Evolutionary conservation across 64 coral and sea anemone genomes (phyloP).

Genomic region (Montipora sp.): DNA sequence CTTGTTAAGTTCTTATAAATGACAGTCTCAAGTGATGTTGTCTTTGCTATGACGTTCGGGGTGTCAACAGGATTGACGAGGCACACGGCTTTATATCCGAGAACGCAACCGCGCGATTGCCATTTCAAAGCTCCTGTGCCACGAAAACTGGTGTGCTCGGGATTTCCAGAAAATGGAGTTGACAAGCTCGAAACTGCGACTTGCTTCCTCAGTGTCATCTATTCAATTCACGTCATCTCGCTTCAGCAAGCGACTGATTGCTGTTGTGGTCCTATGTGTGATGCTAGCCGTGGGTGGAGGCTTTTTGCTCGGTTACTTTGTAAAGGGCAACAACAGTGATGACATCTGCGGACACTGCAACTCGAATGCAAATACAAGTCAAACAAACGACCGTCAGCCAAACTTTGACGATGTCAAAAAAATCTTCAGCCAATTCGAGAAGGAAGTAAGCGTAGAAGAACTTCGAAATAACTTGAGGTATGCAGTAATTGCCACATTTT

Average conservation of each 20-base stretch:
- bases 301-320: slow-evolving; percentile 22
- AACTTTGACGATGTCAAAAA: background rate
- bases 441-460: background rate
- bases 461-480: slow-evolving; percentile 30
- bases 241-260: background rate
- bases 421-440: slow-evolving; percentile 1
- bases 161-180: background rate
- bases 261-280: background rate
- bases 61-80: background rate
- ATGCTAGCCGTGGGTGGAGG: background rate
- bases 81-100: background rate
- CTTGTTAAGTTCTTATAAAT: no score
- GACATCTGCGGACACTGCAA: background rate
- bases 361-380: background rate
- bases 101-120: background rate
- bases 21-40: no score
- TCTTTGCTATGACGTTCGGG: background rate
- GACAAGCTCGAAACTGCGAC: slow-evolving; percentile 22
- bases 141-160: background rate
- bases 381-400: background rate
- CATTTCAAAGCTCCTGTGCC: background rate
- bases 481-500: background rate
- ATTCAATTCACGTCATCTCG: background rate
- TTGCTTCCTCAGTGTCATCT: slow-evolving; percentile 9
- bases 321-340: background rate